Conservation (phyloP, 2,113 vertebrate species). For the Psilopsiagon aurifrons region DNA sequence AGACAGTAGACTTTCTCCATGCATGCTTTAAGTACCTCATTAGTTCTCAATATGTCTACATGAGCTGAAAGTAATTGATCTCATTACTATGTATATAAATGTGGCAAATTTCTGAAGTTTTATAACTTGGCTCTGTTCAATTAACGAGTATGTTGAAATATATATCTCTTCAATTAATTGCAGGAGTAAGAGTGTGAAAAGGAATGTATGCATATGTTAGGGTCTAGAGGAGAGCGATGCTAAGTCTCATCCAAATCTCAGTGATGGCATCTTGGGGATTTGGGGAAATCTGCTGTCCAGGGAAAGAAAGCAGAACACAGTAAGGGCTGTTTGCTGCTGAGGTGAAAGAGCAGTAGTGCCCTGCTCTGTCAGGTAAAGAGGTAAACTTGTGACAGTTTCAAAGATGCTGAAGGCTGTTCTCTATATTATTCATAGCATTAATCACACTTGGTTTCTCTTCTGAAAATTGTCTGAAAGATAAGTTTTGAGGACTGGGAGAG, state of each 20-base stretch:
- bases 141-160: conserved; percentile 50
- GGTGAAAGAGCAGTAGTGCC: neutral
- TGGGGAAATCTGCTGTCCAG: neutral
- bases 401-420: neutral
- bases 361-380: neutral
- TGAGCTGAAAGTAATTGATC: conserved; percentile 66
- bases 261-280: neutral
- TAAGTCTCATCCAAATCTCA: neutral
- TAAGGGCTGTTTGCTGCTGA: neutral
- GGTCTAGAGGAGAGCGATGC: neutral
- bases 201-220: conserved; percentile 23
- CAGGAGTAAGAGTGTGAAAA: neutral
- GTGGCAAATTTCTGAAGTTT: conserved; percentile 52
- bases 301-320: neutral
- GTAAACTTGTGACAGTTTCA: neutral
- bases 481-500: neutral
- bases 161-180: conserved; percentile 30
- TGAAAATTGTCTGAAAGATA: neutral
- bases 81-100: conserved; percentile 54
- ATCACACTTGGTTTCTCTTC: neutral
- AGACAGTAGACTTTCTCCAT: conserved; percentile 57
- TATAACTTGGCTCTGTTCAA: conserved; percentile 45
- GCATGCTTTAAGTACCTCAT: conserved; percentile 70
- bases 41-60: conserved; percentile 66
- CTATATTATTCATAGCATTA: neutral